Percentiles rank a stretch among this genome's conserved stretches.
These are phyloP conservation scores for Busseola fusca DNA, from an alignment of 2,888 invertebrate genomes.

Conservation along the genomic window DNA sequence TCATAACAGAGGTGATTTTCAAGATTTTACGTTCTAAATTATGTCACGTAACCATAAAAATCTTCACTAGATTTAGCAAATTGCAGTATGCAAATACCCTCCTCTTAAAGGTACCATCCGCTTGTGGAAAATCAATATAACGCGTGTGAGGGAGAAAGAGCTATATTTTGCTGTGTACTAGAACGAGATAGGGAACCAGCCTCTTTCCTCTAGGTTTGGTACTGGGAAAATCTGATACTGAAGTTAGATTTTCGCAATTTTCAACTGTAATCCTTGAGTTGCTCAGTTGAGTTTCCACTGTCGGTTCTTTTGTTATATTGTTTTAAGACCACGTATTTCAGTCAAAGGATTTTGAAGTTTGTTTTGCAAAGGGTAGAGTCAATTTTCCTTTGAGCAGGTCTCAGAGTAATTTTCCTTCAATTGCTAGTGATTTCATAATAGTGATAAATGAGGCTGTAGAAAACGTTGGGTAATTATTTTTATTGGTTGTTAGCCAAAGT, in stretches of 20 bases:
- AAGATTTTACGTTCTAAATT: slow-evolving; percentile 30
- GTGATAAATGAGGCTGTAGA: slow-evolving; percentile 73
- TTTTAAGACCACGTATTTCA: slow-evolving; percentile 28
- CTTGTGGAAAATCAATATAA: slow-evolving; percentile 81
- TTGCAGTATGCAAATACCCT: slow-evolving; percentile 77
- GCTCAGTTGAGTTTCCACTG: slow-evolving; percentile 29
- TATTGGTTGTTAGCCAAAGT: slow-evolving; percentile 65
- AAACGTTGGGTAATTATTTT: slow-evolving; percentile 71
- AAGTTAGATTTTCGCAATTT: slow-evolving; percentile 15
- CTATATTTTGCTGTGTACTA: slow-evolving; percentile 9
- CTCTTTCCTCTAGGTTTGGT: slow-evolving; percentile 65
- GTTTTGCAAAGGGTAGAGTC: neutral
- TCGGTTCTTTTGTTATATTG: slow-evolving; percentile 12
- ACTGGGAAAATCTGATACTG: slow-evolving; percentile 68
- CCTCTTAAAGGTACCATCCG: slow-evolving; percentile 69
- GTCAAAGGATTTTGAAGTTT: slow-evolving; percentile 30
- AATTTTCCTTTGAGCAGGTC: slow-evolving; percentile 25
- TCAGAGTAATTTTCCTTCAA: slow-evolving; percentile 63
- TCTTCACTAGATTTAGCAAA: slow-evolving; percentile 62
- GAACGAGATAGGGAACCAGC: slow-evolving; percentile 63
- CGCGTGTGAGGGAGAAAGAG: slow-evolving; percentile 51
- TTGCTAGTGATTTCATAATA: slow-evolving; percentile 80
- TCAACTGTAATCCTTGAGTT: rapidly evolving
- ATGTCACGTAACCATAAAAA: slow-evolving; percentile 36
- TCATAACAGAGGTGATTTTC: slow-evolving; percentile 12